Evolutionary conservation across 1,140 invertebrate species (phyloP).

Genomic region (Portunus trituberculatus): DNA sequence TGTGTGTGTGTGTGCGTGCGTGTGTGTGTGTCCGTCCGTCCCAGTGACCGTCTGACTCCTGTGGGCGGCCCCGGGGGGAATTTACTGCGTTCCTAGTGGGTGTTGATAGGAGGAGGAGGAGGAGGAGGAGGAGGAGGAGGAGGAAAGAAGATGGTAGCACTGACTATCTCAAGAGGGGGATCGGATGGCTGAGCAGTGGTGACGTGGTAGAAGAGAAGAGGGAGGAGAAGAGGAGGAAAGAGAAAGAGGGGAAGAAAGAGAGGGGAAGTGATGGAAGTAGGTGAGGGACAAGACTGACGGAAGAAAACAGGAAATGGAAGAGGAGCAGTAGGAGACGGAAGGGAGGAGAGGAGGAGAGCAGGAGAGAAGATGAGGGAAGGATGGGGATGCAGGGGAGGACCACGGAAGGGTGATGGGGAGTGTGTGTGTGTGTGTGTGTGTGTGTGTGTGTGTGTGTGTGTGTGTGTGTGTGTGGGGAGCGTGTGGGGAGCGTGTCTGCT

Average conservation of each 20-base stretch:
- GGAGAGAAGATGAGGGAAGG: no score
- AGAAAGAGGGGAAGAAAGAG: background rate
- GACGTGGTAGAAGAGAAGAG: background rate
- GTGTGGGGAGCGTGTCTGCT: background rate
- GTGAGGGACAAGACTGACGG: no score
- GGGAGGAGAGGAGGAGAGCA: background rate
- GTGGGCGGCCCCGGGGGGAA: background rate
- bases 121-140: conserved; percentile 7
- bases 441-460: no score
- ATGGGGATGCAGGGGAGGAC: no score
- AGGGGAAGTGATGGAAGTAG: background rate
- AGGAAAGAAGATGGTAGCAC: background rate
- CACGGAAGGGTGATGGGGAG: no score
- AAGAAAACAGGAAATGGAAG: background rate
- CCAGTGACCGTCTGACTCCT: background rate
- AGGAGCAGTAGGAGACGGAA: background rate
- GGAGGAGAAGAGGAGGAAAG: background rate
- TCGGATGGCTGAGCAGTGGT: background rate
- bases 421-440: no score
- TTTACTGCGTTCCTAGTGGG: background rate
- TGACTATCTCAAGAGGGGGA: background rate
- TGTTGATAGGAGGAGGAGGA: background rate
- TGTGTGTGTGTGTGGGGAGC: no score
- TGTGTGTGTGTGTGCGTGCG: conserved; percentile 14
- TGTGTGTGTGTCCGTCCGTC: background rate